A percentile compares a stretch with the other conserved stretches of the same genome.
Conservation (phyloP, 2,113 vertebrate genomes). For the Leuciscus idus region DNA sequence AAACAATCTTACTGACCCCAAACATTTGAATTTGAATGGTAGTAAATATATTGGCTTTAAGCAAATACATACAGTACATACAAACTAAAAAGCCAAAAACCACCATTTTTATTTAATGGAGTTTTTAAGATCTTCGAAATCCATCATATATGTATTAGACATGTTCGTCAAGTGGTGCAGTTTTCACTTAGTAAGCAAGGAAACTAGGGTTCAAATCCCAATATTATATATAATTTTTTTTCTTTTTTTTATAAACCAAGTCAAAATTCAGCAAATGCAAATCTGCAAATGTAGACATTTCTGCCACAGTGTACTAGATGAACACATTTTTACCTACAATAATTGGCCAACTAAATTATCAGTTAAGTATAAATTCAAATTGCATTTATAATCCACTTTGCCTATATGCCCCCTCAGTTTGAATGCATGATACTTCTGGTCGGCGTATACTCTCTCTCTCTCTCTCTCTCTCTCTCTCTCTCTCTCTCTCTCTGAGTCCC, state of each 20-base stretch:
- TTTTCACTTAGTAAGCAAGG: background rate
- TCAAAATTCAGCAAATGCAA: too few species aligned
- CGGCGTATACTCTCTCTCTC: slow-evolving; percentile 42
- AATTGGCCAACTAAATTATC: background rate
- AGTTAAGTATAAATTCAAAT: background rate
- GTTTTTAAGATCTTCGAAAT: too few species aligned
- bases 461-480: slow-evolving; percentile 52
- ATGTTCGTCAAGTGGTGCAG: background rate
- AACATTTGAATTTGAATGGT: too few species aligned
- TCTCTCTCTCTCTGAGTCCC: slow-evolving; percentile 58
- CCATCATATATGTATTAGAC: too few species aligned
- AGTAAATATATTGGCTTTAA: too few species aligned
- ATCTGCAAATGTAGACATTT: slow-evolving; percentile 20
- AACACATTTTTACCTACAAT: slow-evolving; percentile 5
- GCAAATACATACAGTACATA: too few species aligned
- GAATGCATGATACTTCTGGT: slow-evolving; percentile 25
- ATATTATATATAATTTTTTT: background rate
- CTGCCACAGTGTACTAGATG: background rate
- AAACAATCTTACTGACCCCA: too few species aligned
- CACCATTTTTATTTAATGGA: too few species aligned
- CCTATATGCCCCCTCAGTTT: background rate
- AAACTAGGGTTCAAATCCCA: background rate
- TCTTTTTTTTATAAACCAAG: background rate
- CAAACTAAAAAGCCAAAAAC: too few species aligned
- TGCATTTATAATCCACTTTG: slow-evolving; percentile 14